phyloP scores from a whole-genome alignment of 2,888 invertebrate species.

The Griposia aprilina region DNA sequence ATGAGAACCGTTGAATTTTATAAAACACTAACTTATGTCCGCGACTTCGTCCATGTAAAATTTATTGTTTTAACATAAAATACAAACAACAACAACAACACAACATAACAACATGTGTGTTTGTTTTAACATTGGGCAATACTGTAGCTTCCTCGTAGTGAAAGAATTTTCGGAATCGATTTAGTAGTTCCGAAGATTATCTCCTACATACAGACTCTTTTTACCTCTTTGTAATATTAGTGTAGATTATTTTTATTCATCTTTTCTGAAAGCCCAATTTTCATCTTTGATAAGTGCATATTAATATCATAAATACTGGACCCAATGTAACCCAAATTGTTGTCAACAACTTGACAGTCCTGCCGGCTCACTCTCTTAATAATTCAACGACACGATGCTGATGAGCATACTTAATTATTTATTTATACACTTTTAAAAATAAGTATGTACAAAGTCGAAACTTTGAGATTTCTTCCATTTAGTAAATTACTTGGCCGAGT shows the following conservation, averaged over 20 bases:
- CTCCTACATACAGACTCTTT: too few species aligned
- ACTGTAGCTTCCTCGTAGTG: background rate
- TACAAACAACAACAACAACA: too few species aligned
- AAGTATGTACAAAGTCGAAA: constrained; percentile 26
- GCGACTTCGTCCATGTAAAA: background rate
- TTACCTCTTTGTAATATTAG: background rate
- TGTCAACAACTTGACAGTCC: constrained; percentile 8
- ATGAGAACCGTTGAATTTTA: constrained; percentile 1
- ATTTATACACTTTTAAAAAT: constrained; percentile 57
- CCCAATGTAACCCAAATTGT: constrained; percentile 7
- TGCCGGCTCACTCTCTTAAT: constrained; percentile 41
- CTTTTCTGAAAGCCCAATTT: background rate
- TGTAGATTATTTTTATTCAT: background rate
- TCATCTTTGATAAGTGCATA: background rate
- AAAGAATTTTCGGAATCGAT: background rate
- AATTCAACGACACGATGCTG: constrained; percentile 54
- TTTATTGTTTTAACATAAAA: background rate
- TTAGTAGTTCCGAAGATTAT: background rate
- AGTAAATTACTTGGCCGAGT: constrained; percentile 41
- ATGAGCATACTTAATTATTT: constrained; percentile 60
- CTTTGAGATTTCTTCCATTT: constrained; percentile 51
- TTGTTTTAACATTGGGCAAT: background rate
- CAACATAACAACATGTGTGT: too few species aligned
- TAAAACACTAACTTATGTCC: background rate
- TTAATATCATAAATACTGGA: constrained; percentile 1